phyloP scores from a whole-genome alignment of 2,797 vertebrate genomes.

The Aplochiton taeniatus region DNA sequence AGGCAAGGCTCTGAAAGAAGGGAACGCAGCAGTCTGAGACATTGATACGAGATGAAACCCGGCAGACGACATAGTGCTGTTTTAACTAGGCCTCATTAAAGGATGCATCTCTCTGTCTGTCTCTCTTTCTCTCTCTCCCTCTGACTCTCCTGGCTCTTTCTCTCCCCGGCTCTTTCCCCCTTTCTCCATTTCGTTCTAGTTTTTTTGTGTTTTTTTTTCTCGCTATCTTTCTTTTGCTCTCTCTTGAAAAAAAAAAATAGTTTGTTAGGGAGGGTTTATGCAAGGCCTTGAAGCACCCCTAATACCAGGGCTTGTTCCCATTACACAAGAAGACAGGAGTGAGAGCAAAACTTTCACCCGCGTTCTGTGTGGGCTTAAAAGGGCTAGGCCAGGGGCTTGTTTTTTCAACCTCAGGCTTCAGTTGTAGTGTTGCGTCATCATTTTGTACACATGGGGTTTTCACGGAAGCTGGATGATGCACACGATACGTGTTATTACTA shows the following conservation, averaged over 20 bases:
- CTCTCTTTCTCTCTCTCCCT: slow-evolving; percentile 33
- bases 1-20: slow-evolving; percentile 26
- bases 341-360: slow-evolving; percentile 33
- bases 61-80: slow-evolving; percentile 39
- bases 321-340: slow-evolving; percentile 19
- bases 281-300: slow-evolving; percentile 25
- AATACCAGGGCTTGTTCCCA: slow-evolving; percentile 18
- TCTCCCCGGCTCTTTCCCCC: slow-evolving; percentile 5
- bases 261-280: slow-evolving; percentile 19
- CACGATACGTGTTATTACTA: too few relatives aligned
- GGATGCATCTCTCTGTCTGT: slow-evolving; percentile 26
- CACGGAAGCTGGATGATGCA: too few relatives aligned
- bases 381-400: slow-evolving; percentile 18
- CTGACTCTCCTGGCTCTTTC: too few relatives aligned
- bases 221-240: background rate
- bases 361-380: slow-evolving; percentile 29
- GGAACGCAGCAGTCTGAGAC: slow-evolving; percentile 31
- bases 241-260: slow-evolving; percentile 40
- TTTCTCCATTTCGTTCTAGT: too few relatives aligned
- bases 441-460: too few relatives aligned
- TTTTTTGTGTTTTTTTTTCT: too few relatives aligned
- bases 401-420: background rate
- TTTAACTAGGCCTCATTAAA: slow-evolving; percentile 65
- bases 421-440: too few relatives aligned
- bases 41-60: slow-evolving; percentile 45